These are phyloP conservation scores for Drosophila santomea DNA, from an alignment of 1,140 invertebrate genomes.

Conservation along the genomic window DNA sequence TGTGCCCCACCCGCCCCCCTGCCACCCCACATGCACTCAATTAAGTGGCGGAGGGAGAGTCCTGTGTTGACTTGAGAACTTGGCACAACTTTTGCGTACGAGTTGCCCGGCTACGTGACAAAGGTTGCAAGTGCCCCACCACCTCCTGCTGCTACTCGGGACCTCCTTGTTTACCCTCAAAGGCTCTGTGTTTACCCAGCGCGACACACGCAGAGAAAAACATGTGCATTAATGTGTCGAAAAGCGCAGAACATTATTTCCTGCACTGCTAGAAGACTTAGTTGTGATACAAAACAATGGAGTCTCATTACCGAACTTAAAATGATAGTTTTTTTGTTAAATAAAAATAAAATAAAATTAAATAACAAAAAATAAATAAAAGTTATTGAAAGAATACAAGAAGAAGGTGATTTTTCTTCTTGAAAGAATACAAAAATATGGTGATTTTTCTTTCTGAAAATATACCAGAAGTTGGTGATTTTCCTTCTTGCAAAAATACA, in stretches of 20 bases:
- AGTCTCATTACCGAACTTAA: no score
- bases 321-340: no score
- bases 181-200: constrained; percentile 6
- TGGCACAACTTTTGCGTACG: constrained; percentile 56
- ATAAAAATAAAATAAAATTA: no score
- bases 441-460: background rate
- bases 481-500: no score
- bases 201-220: constrained; percentile 17
- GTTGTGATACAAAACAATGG: no score
- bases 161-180: background rate
- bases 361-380: no score
- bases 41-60: constrained; percentile 28
- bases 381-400: no score
- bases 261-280: no score
- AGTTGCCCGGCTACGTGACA: constrained; percentile 44
- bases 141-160: background rate
- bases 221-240: background rate
- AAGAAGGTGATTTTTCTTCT: no score
- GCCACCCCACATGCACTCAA: constrained; percentile 26
- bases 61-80: constrained; percentile 52
- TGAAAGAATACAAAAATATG: no score
- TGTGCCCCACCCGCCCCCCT: background rate
- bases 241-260: no score
- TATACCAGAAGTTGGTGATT: background rate
- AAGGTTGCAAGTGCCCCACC: constrained; percentile 22